Conservation (phyloP, 2,888 invertebrate genomes). For the Coleophora deauratella region DNA sequence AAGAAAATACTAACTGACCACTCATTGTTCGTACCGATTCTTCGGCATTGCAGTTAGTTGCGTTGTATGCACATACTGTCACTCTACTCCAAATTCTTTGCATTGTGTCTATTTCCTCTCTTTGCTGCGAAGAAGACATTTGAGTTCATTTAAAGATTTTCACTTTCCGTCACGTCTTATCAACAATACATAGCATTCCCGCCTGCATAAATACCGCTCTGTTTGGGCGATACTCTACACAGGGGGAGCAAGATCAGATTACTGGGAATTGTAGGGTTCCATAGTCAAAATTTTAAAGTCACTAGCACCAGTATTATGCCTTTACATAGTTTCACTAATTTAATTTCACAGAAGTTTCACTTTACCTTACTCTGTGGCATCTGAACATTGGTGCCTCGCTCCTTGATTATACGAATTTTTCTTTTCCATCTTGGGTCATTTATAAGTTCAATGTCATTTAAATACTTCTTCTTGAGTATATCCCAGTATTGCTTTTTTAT, state of each 20-base stretch:
- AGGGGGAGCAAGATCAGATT: too few relatives aligned
- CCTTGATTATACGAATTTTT: slow-evolving; percentile 56
- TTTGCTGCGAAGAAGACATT: slow-evolving; percentile 40
- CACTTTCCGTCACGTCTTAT: too few relatives aligned
- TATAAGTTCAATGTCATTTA: slow-evolving; percentile 25
- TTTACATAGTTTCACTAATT: too few relatives aligned
- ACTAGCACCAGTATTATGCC: too few relatives aligned
- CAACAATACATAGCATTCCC: too few relatives aligned
- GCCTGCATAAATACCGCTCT: too few relatives aligned
- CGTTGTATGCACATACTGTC: slow-evolving; percentile 56
- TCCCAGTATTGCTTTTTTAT: slow-evolving; percentile 64
- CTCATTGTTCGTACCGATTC: slow-evolving; percentile 53
- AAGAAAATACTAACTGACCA: slow-evolving; percentile 41
- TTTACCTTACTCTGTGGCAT: slow-evolving; percentile 65
- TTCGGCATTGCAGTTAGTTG: slow-evolving; percentile 38
- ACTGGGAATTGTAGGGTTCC: too few relatives aligned
- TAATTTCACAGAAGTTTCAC: too few relatives aligned
- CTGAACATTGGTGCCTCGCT: slow-evolving; percentile 59
- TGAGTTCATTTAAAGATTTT: too few relatives aligned
- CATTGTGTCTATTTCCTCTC: slow-evolving; percentile 65
- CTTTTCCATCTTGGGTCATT: slow-evolving; percentile 39
- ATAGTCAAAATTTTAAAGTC: too few relatives aligned
- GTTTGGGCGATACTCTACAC: too few relatives aligned
- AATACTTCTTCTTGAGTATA: slow-evolving; percentile 54
- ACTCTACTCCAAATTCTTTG: slow-evolving; percentile 63